These are phyloP conservation scores for Panulirus ornatus DNA, from an alignment of 1,140 invertebrate species.

Conservation along the genomic window DNA sequence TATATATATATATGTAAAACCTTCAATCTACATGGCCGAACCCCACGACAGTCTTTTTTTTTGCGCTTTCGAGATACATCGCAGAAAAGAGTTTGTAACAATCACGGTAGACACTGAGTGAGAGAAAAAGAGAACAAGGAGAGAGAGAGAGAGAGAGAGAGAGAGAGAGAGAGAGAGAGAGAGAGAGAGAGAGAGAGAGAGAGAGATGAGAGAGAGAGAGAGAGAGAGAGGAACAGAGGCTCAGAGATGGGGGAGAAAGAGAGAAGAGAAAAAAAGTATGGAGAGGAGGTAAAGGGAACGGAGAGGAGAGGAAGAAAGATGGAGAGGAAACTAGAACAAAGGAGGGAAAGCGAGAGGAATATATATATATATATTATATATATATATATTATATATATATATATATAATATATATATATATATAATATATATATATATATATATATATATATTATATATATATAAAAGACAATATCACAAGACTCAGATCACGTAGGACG, in stretches of 20 bases:
- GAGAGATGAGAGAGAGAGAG: background rate
- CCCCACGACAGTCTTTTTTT: too few species aligned
- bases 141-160: too few species aligned
- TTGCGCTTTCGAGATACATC: too few species aligned
- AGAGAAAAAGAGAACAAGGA: too few species aligned
- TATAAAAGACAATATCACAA: background rate
- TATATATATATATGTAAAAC: too few species aligned
- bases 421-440: background rate
- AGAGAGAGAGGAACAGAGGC: background rate
- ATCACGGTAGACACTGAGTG: too few species aligned
- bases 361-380: background rate
- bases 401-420: conserved; percentile 2
- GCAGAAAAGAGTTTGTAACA: too few species aligned
- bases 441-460: background rate
- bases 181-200: conserved; percentile 15
- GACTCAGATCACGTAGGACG: too few species aligned
- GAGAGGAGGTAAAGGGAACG: background rate
- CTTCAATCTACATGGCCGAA: too few species aligned
- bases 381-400: conserved; percentile 41
- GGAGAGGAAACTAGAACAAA: background rate
- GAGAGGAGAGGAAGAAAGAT: background rate
- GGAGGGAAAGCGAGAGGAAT: background rate
- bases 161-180: background rate
- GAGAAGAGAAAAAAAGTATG: background rate
- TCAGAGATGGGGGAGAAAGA: background rate